Evolutionary conservation across 92 coral and sea anemone genomes (phyloP).

Genomic region (Anthopleura xanthogrammica): DNA sequence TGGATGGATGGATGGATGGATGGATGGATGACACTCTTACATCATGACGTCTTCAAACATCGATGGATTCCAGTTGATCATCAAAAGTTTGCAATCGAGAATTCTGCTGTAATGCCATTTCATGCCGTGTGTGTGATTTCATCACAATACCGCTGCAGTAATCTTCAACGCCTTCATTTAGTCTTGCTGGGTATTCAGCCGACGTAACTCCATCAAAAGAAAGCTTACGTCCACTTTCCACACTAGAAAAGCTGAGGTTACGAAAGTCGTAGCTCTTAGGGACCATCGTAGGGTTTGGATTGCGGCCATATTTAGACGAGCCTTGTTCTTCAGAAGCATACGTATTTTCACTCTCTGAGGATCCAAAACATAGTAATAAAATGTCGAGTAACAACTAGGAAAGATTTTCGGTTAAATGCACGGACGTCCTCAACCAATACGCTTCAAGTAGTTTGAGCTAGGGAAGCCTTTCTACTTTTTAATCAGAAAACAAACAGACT

Average conservation of each 20-base stretch:
- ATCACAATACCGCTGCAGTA: neutral
- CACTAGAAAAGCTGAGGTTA: conserved; percentile 12
- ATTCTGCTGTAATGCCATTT: neutral
- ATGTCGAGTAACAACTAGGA: too few species aligned
- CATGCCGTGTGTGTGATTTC: neutral
- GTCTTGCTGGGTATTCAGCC: neutral
- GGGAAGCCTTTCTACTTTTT: too few species aligned
- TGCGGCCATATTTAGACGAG: neutral
- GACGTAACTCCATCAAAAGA: neutral
- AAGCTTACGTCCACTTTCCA: conserved; percentile 6
- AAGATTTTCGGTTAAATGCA: too few species aligned
- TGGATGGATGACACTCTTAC: too few species aligned
- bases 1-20: too few species aligned
- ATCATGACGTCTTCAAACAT: conserved; percentile 5
- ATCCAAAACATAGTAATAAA: neutral
- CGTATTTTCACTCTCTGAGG: conserved; percentile 1
- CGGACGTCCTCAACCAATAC: too few species aligned
- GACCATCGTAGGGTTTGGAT: neutral
- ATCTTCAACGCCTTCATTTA: neutral
- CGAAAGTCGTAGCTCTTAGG: conserved; percentile 9
- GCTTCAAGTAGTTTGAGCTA: too few species aligned
- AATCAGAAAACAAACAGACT: too few species aligned
- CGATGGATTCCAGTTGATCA: conserved; percentile 17
- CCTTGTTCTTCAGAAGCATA: conserved; percentile 12
- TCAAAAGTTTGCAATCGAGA: neutral